Conservation (phyloP, 1,140 invertebrate genomes). For the Psilanteris sp. region DNA sequence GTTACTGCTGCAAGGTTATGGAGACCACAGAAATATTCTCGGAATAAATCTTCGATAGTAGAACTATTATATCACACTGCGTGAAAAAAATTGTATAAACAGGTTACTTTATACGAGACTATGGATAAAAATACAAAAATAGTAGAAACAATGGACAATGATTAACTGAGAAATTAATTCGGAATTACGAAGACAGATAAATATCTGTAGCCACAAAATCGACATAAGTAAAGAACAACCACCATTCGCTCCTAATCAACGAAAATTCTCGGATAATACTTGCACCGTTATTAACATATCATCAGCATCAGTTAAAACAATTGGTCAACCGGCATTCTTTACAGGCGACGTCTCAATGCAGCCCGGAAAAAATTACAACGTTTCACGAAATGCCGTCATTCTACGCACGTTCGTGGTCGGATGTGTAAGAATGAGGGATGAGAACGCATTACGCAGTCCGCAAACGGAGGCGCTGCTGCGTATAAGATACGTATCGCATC, state of each 20-base stretch:
- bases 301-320: slow-evolving; percentile 27
- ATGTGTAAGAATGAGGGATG: slow-evolving; percentile 72
- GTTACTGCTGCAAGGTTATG: no score
- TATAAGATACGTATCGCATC: slow-evolving; percentile 73
- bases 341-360: slow-evolving; percentile 53
- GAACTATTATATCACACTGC: no score
- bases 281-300: slow-evolving; percentile 30
- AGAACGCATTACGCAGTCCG: slow-evolving; percentile 67
- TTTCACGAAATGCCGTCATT: slow-evolving; percentile 40
- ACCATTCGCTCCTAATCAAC: no score
- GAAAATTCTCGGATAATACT: not conserved
- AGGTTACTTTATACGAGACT: no score
- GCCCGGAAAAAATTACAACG: slow-evolving; percentile 28
- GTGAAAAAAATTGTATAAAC: no score
- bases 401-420: slow-evolving; percentile 52
- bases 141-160: no score
- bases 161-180: no score
- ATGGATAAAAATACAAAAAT: no score
- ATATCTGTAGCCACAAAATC: not conserved
- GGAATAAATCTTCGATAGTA: no score
- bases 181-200: no score
- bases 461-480: slow-evolving; percentile 66
- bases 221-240: no score
- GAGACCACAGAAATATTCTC: no score
- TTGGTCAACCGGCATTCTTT: slow-evolving; percentile 11